Conservation (phyloP, 2,888 invertebrate species). For the Diplolepis rosae region DNA sequence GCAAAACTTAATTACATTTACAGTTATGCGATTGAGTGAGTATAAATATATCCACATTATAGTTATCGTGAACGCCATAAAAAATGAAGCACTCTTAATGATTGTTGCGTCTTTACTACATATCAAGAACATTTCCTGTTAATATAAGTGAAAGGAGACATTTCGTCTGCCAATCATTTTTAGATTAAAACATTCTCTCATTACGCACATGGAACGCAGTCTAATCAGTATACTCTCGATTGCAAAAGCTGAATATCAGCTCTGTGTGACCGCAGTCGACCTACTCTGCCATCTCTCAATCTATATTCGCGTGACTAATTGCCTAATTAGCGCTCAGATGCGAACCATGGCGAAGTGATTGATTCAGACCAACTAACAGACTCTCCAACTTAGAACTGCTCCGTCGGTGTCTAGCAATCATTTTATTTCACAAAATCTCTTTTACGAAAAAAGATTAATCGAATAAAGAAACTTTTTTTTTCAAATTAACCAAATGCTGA, state of each 20-base stretch:
- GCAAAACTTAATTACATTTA: too few species aligned
- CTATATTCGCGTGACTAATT: slow-evolving; percentile 21
- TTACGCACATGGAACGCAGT: not conserved
- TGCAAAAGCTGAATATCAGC: slow-evolving; percentile 24
- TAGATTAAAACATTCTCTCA: slow-evolving; percentile 1
- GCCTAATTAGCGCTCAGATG: slow-evolving; percentile 19
- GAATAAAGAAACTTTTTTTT: too few species aligned
- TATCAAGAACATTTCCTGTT: too few species aligned
- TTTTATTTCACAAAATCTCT: too few species aligned
- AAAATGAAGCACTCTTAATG: too few species aligned
- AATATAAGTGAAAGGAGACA: not conserved
- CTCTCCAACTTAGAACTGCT: not conserved
- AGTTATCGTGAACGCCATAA: too few species aligned
- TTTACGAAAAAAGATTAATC: too few species aligned
- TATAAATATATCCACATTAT: too few species aligned
- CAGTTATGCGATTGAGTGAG: too few species aligned
- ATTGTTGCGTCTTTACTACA: too few species aligned
- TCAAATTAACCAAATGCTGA: too few species aligned
- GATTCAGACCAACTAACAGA: slow-evolving; percentile 2
- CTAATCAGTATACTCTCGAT: slow-evolving; percentile 17
- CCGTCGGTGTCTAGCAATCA: too few species aligned
- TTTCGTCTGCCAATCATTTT: slow-evolving; percentile 1
- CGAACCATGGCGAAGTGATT: slow-evolving; percentile 21
- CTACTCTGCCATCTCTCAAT: slow-evolving; percentile 23
- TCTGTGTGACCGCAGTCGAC: slow-evolving; percentile 26